Evolutionary conservation across 2,888 invertebrate species (phyloP).

Genomic region (Mesorhabditis spiculigera): DNA sequence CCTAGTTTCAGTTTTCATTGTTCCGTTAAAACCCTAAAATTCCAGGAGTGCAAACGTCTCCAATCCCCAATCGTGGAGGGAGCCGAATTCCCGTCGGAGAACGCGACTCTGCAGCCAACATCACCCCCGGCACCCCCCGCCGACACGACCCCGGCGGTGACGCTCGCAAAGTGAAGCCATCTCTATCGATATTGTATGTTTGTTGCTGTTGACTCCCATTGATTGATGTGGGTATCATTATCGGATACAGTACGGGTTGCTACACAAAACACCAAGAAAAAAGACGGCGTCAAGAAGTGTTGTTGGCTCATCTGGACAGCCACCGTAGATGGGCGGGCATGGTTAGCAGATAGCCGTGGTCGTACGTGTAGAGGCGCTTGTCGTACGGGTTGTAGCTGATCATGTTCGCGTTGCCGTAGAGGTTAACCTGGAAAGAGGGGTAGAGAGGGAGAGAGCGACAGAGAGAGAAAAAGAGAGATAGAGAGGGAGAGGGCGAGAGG

Average conservation of each 20-base stretch:
- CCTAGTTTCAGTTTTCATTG: no score
- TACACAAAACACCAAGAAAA: background rate
- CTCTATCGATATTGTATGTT: background rate
- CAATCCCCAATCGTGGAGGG: slow-evolving; percentile 22
- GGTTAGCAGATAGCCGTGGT: slow-evolving; percentile 57
- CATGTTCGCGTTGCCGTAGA: slow-evolving; percentile 51
- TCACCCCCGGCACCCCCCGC: no score
- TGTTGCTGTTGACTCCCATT: background rate
- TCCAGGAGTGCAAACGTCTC: slow-evolving; percentile 32
- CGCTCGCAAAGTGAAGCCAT: no score
- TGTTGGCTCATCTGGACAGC: slow-evolving; percentile 45
- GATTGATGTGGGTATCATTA: background rate
- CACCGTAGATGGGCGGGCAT: slow-evolving; percentile 55
- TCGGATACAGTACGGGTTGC: background rate
- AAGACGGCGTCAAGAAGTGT: background rate
- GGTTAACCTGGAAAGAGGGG: background rate
- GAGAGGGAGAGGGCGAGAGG: background rate
- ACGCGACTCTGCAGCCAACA: no score
- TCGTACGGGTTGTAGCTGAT: slow-evolving; percentile 58
- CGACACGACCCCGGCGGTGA: no score
- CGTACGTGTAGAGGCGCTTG: slow-evolving; percentile 57
- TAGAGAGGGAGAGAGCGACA: background rate
- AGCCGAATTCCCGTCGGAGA: background rate
- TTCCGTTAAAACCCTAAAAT: background rate
- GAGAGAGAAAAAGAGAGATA: background rate